Percentiles rank a stretch among this genome's conserved stretches.
These are phyloP conservation scores for Spinibarbus caldwelli DNA, from an alignment of 2,797 vertebrate species.

Conservation along the genomic window DNA sequence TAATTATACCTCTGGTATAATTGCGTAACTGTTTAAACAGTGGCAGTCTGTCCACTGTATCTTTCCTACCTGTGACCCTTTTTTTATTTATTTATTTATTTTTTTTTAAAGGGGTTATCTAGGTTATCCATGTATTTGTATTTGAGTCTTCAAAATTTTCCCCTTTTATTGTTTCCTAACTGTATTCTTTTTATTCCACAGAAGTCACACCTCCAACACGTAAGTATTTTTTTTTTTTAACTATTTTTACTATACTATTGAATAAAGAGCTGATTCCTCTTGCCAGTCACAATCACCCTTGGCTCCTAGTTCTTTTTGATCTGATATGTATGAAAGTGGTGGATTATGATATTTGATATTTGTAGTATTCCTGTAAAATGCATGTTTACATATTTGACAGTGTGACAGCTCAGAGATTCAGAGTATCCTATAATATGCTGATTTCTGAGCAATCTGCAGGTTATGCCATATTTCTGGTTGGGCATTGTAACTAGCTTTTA, in stretches of 20 bases:
- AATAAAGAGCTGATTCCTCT: not conserved
- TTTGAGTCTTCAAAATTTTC: not conserved
- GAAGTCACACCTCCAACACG: too few relatives aligned
- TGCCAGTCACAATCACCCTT: not conserved
- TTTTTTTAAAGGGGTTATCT: too few relatives aligned
- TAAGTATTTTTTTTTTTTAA: not conserved
- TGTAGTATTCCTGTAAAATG: not conserved
- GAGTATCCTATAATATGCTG: not conserved
- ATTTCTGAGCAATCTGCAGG: not conserved
- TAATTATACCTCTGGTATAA: not conserved
- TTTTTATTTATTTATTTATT: too few relatives aligned
- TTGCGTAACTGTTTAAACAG: not conserved
- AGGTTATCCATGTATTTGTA: too few relatives aligned
- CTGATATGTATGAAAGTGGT: not conserved
- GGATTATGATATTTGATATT: not conserved
- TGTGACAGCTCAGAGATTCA: too few relatives aligned
- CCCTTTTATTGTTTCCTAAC: too few relatives aligned
- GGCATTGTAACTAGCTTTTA: not conserved
- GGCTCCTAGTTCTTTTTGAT: not conserved
- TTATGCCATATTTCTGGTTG: not conserved
- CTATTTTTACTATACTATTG: not conserved
- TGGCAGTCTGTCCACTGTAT: not conserved
- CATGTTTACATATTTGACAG: too few relatives aligned
- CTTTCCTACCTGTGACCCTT: too few relatives aligned
- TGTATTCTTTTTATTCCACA: not conserved